Percentiles rank a stretch among this genome's conserved stretches.
These are phyloP conservation scores for Deilephila porcellus DNA, from an alignment of 2,888 invertebrate species.

Conservation along the genomic window DNA sequence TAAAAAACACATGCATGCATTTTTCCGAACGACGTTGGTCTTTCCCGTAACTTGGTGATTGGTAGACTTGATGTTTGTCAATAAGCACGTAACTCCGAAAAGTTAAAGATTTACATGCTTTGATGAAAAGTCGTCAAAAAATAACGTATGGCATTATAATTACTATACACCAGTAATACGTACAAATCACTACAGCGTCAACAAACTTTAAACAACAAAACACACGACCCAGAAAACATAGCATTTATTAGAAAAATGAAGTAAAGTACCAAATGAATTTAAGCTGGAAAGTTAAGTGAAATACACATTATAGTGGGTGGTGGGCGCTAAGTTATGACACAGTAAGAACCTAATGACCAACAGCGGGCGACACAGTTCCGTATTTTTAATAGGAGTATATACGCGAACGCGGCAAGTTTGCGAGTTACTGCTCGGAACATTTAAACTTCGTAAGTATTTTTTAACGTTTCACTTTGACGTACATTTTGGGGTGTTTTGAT, in stretches of 20 bases:
- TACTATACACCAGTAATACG: background rate
- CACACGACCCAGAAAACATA: background rate
- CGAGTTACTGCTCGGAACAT: conserved; percentile 40
- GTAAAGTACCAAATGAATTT: conserved; percentile 24
- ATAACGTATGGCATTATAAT: too few relatives aligned
- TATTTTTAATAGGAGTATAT: conserved; percentile 70
- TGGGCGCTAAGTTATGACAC: conserved; percentile 55
- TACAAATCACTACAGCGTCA: background rate
- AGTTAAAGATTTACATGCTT: too few relatives aligned
- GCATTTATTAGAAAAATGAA: conserved; percentile 14
- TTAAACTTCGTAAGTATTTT: conserved; percentile 41
- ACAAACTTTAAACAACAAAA: background rate
- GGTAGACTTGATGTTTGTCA: too few relatives aligned
- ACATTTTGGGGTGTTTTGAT: background rate
- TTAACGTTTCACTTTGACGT: conserved; percentile 7
- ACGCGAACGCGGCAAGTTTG: conserved; percentile 46
- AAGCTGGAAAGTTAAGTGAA: conserved; percentile 13
- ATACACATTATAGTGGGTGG: conserved; percentile 40
- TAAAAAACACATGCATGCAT: too few relatives aligned
- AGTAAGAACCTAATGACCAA: conserved; percentile 58
- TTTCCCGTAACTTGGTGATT: too few relatives aligned
- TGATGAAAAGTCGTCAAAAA: too few relatives aligned
- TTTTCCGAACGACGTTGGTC: too few relatives aligned
- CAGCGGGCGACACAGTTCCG: conserved; percentile 58
- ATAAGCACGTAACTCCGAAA: too few relatives aligned